Evolutionary conservation across 2,797 vertebrate genomes (phyloP).

Genomic region (Gymnodraco acuticeps): DNA sequence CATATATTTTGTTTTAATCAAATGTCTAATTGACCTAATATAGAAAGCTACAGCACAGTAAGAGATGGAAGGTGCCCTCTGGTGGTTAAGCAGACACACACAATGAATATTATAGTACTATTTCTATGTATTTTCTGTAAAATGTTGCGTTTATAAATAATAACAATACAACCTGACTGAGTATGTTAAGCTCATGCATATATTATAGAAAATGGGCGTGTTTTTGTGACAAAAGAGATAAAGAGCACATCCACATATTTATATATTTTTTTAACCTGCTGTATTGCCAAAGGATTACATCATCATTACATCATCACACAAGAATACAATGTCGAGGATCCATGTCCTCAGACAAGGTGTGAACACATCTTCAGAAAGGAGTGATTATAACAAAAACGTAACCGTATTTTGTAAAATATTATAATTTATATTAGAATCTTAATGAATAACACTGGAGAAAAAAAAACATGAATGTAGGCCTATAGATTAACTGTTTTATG

Average conservation of each 20-base stretch:
- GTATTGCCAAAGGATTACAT: constrained; percentile 78
- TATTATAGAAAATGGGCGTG: not conserved
- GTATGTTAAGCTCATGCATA: not conserved
- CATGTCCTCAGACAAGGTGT: constrained; percentile 41
- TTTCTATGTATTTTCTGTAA: not conserved
- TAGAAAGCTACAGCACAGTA: constrained; percentile 1
- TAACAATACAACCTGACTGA: not conserved
- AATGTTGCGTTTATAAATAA: not conserved
- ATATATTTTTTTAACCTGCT: constrained; percentile 59
- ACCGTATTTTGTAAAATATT: not conserved
- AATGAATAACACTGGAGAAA: not conserved
- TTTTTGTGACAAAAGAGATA: not conserved
- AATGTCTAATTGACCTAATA: constrained; percentile 10
- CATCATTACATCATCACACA: constrained; percentile 80
- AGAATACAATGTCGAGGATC: constrained; percentile 66
- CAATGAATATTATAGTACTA: not conserved
- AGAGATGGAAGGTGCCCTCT: constrained; percentile 68
- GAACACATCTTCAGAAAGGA: not conserved
- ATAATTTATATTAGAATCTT: not conserved
- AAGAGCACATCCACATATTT: constrained; percentile 18
- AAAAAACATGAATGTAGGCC: constrained; percentile 6
- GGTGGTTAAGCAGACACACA: constrained; percentile 35
- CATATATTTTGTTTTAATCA: not conserved
- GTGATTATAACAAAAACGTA: not conserved
- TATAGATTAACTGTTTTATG: not conserved